These are phyloP conservation scores for Plutomurus gul DNA, from an alignment of 1,140 invertebrate species.

Conservation along the genomic window DNA sequence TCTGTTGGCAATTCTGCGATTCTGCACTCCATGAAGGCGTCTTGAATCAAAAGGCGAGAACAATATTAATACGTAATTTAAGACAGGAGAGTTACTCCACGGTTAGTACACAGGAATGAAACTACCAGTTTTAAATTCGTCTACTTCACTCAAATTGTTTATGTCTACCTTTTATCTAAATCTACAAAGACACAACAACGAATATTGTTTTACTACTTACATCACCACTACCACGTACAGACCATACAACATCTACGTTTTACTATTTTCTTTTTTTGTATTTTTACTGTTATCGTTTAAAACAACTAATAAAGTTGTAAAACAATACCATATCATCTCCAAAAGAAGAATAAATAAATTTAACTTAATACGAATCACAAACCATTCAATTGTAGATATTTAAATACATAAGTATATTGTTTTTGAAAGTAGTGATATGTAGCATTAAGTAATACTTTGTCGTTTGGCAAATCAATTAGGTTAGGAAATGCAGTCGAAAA, in stretches of 20 bases:
- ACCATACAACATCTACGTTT: neutral
- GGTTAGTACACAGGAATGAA: neutral
- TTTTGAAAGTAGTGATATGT: neutral
- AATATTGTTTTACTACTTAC: neutral
- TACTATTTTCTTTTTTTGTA: conserved; percentile 28
- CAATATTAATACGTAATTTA: neutral
- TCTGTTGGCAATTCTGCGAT: conserved; percentile 22
- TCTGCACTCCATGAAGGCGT: neutral
- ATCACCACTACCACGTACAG: neutral
- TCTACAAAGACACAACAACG: neutral
- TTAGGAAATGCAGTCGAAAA: neutral
- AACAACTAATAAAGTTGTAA: conserved; percentile 30
- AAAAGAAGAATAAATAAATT: conserved; percentile 24
- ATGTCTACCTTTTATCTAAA: too few relatives aligned
- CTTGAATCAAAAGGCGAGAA: conserved; percentile 8
- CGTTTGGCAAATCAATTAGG: conserved; percentile 10
- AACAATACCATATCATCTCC: conserved; percentile 19
- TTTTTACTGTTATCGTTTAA: conserved; percentile 14
- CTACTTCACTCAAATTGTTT: too few relatives aligned
- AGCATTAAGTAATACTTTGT: conserved; percentile 16
- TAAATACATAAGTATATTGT: neutral
- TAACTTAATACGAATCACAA: too few relatives aligned
- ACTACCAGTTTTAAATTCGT: neutral
- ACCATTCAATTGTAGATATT: neutral
- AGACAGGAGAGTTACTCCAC: neutral